phyloP scores from a whole-genome alignment of 2,113 vertebrate species.

The Speoplatyrhinus poulsoni region DNA sequence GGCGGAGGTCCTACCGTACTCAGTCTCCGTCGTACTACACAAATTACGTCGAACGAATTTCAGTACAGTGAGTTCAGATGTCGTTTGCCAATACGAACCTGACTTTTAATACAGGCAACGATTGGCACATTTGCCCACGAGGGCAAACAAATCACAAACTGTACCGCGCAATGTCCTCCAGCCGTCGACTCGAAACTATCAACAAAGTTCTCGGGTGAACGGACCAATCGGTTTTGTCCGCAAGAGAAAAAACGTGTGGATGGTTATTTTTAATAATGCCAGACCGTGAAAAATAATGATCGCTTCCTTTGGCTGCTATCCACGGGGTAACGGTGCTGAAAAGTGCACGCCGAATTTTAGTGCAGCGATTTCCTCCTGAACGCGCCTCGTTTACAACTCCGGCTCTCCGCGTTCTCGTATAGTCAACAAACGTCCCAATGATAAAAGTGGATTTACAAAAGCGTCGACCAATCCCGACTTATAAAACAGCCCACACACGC shows the following conservation, averaged over 20 bases:
- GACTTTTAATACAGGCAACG: constrained; percentile 20
- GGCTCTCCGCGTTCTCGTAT: constrained; percentile 54
- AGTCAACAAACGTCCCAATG: constrained; percentile 53
- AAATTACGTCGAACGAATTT: constrained; percentile 3
- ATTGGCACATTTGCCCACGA: constrained; percentile 31
- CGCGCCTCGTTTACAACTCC: constrained; percentile 77
- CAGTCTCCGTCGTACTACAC: background rate
- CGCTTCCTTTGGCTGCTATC: constrained; percentile 65
- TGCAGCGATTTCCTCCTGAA: constrained; percentile 49
- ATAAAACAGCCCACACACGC: background rate
- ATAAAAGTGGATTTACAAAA: constrained; percentile 36
- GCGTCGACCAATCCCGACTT: constrained; percentile 54
- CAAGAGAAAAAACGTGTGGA: too few relatives aligned
- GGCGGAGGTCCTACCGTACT: constrained; percentile 15
- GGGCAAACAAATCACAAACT: constrained; percentile 55
- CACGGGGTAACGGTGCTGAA: constrained; percentile 75
- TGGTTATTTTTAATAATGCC: constrained; percentile 27
- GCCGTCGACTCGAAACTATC: constrained; percentile 25
- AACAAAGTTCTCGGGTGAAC: constrained; percentile 31
- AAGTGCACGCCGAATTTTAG: constrained; percentile 61
- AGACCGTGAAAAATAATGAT: constrained; percentile 36
- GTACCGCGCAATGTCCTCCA: constrained; percentile 20
- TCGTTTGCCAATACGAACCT: constrained; percentile 18
- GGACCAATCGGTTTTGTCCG: constrained; percentile 13
- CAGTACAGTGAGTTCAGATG: background rate